Percentiles rank a stretch among this genome's conserved stretches.
Evolutionary conservation across 1,140 invertebrate genomes (phyloP).

Genomic region (Meloidogyne exigua): DNA sequence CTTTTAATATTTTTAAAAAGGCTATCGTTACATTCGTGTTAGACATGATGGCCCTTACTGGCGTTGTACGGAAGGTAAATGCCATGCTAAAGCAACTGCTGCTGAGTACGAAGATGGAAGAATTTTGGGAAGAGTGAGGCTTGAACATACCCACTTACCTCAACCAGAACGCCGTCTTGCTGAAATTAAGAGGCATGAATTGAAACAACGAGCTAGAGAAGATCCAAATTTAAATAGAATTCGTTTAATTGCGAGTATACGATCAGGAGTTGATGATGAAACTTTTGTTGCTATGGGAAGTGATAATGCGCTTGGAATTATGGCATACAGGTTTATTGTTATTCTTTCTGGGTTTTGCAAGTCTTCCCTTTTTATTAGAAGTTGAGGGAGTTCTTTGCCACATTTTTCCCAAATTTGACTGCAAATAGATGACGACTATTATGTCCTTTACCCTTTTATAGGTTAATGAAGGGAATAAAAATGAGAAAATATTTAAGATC

Average conservation of each 20-base stretch:
- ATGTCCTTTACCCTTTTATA: too few species aligned
- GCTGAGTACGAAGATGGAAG: background rate
- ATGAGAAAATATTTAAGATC: too few species aligned
- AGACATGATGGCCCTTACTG: background rate
- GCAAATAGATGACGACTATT: too few species aligned
- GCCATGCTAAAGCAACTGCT: conserved; percentile 1
- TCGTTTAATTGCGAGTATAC: background rate
- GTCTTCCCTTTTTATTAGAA: too few species aligned
- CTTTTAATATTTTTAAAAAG: background rate
- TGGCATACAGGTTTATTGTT: background rate
- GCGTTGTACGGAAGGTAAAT: conserved; percentile 2
- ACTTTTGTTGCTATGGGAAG: conserved; percentile 13
- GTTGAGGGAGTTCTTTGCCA: too few species aligned
- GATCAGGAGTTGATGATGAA: conserved; percentile 10
- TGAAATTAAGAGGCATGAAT: conserved; percentile 9
- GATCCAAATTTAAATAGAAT: conserved; percentile 10
- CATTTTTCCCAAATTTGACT: too few species aligned
- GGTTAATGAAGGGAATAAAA: too few species aligned
- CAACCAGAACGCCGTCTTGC: background rate
- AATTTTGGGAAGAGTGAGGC: background rate
- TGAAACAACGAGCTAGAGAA: background rate
- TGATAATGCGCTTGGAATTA: conserved; percentile 10
- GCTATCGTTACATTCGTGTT: conserved; percentile 4
- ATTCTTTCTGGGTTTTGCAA: background rate
- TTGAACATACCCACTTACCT: background rate